Evolutionary conservation across 2,888 invertebrate species (phyloP).

Genomic region (Pristionchus mayeri): DNA sequence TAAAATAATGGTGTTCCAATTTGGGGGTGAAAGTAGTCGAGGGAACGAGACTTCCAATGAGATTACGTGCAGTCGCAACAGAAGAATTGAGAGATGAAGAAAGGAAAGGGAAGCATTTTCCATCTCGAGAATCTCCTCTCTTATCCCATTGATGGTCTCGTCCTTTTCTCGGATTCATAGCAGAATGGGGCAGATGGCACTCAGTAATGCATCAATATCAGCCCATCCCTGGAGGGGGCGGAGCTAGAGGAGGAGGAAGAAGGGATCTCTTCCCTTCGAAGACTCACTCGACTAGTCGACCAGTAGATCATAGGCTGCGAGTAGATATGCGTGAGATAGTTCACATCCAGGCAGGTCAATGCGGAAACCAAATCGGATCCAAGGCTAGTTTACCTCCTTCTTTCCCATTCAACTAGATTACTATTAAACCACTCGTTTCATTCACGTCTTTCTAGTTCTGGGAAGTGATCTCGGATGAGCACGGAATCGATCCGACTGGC

Average conservation of each 20-base stretch:
- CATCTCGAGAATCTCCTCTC: not conserved
- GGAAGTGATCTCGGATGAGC: conserved; percentile 90
- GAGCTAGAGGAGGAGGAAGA: not conserved
- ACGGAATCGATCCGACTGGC: conserved; percentile 92
- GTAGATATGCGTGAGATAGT: conserved; percentile 91
- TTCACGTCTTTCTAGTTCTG: conserved; percentile 60
- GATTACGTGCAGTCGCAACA: not conserved
- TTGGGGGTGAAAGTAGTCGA: not conserved
- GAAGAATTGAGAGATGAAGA: not conserved
- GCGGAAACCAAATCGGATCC: conserved; percentile 95
- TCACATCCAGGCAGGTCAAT: conserved; percentile 93
- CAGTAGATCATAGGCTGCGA: conserved; percentile 14
- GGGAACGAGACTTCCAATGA: not conserved
- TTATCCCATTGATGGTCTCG: conserved; percentile 18
- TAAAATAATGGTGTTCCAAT: too few species aligned
- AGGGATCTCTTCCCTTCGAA: conserved; percentile 13
- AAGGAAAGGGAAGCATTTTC: not conserved
- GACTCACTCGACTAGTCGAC: conserved; percentile 16
- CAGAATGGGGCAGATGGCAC: conserved; percentile 29
- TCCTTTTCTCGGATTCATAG: conserved; percentile 22
- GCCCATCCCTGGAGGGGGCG: conserved; percentile 7
- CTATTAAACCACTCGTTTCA: not conserved
- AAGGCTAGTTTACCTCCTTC: conserved; percentile 81
- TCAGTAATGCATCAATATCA: conserved; percentile 39
- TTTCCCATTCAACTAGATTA: too few species aligned